A percentile compares a stretch with the other conserved stretches of the same genome.
Conservation (phyloP, 2,888 invertebrate genomes). For the Agapetus fuscipes region DNA sequence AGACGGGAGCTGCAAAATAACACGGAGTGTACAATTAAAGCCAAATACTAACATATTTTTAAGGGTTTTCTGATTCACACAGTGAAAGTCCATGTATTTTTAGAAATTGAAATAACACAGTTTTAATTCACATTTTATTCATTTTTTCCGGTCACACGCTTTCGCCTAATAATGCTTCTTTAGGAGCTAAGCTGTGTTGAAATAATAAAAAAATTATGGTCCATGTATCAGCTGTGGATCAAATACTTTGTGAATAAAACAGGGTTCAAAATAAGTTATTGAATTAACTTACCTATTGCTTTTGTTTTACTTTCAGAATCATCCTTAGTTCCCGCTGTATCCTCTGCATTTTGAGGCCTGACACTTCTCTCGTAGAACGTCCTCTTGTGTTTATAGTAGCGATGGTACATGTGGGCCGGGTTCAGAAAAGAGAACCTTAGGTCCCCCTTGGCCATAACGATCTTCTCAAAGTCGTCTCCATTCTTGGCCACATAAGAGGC, state of each 20-base stretch:
- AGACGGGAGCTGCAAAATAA: constrained; percentile 54
- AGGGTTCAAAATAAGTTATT: too few relatives aligned
- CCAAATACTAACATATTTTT: too few relatives aligned
- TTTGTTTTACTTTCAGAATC: constrained; percentile 5
- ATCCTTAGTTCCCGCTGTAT: not conserved
- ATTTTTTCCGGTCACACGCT: too few relatives aligned
- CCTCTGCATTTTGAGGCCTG: not conserved
- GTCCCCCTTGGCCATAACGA: constrained; percentile 75
- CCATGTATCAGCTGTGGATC: too few relatives aligned
- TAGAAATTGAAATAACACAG: not conserved
- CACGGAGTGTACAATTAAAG: not conserved
- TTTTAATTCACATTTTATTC: not conserved
- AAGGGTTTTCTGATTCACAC: too few relatives aligned
- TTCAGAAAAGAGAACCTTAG: constrained; percentile 81
- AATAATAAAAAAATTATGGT: too few relatives aligned
- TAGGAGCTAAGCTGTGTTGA: too few relatives aligned
- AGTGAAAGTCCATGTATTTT: too few relatives aligned
- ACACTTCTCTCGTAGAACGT: constrained; percentile 15
- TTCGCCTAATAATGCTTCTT: too few relatives aligned
- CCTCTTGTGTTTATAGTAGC: constrained; percentile 62
- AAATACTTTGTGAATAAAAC: too few relatives aligned
- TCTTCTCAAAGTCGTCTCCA: constrained; percentile 86
- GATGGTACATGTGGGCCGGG: constrained; percentile 63
- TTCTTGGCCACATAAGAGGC: constrained; percentile 94
- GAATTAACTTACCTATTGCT: constrained; percentile 27